These are phyloP conservation scores for Tragelaphus buxtoni DNA, from an alignment of 2,113 vertebrate species.

Conservation along the genomic window DNA sequence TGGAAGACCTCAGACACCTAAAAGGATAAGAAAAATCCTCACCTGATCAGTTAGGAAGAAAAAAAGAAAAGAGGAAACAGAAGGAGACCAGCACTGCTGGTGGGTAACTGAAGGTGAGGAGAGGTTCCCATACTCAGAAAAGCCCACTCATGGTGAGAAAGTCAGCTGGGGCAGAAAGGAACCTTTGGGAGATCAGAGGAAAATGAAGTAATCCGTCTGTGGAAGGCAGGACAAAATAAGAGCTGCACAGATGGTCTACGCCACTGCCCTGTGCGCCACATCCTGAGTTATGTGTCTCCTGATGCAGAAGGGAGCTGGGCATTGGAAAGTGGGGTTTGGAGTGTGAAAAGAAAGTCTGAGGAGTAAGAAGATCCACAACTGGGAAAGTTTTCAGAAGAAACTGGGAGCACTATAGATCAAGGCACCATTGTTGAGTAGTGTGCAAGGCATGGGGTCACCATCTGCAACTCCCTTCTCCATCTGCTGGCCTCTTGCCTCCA, in stretches of 20 bases:
- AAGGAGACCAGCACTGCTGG: background rate
- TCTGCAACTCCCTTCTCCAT: background rate
- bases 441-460: background rate
- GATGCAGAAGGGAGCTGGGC: background rate
- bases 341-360: background rate
- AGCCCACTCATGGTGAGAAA: background rate
- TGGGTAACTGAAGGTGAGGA: background rate
- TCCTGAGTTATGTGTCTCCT: background rate
- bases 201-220: background rate
- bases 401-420: background rate
- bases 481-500: background rate
- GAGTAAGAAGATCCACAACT: background rate
- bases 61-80: background rate
- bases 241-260: background rate
- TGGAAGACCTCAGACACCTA: background rate
- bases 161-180: background rate
- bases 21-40: background rate
- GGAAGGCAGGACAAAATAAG: background rate
- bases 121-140: background rate
- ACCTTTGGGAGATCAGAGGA: background rate
- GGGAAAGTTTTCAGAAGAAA: background rate
- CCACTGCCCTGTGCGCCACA: accelerated
- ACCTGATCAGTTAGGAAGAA: background rate
- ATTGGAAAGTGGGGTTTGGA: background rate
- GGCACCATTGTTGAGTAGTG: background rate